Base-by-base conservation (phyloP, 1,140 invertebrate genomes). In the Nebria ingens region DNA sequence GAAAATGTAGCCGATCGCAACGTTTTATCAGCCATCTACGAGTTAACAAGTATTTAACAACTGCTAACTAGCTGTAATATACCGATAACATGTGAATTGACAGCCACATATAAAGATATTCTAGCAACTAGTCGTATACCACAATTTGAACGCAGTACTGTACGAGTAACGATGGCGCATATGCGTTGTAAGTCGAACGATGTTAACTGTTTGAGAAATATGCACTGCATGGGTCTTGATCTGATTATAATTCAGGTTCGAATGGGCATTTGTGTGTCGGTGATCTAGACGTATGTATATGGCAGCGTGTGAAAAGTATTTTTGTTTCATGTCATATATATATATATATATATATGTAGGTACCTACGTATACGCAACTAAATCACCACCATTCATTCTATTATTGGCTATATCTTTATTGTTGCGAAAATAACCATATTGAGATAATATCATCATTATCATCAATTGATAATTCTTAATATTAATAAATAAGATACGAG, bases 11-110 rank as follows among this genome's bases (percentile, higher is more conserved):
- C 40, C 40, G 40, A 45, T 11, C 9, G 9, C 40, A 17, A 4
- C 15, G 6, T 45, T 19, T 25, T 64, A 64, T 64, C 63, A 58
- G 20, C 40, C 56, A 64, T 64, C 63, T 64, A 22, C 38, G 51
- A 59, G 59, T 62, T 63, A 65, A 63, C 61, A 65, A 62, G 58
- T 65, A 63, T 65, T 65, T 65, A 65, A 63, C 63, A 65, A 62
- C 60, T 65, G 40, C 57, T 62, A 62, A 62, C 61, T 61, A 61
- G 63, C 64, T 63, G 61, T 65, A 65, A 65, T 65, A 63, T 62
- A 63, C 55, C 64, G 64, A 65, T 65, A 65, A 63, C 60, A 65
- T 53, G 63, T 59, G 63, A 65, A 65, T 59, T 65, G 64, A 65
- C 62, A 65, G 64, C 56, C 57, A 62, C 62, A 61, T 63, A 65